phyloP scores from a whole-genome alignment of 2,888 invertebrate genomes.

The Nebria brevicollis region DNA sequence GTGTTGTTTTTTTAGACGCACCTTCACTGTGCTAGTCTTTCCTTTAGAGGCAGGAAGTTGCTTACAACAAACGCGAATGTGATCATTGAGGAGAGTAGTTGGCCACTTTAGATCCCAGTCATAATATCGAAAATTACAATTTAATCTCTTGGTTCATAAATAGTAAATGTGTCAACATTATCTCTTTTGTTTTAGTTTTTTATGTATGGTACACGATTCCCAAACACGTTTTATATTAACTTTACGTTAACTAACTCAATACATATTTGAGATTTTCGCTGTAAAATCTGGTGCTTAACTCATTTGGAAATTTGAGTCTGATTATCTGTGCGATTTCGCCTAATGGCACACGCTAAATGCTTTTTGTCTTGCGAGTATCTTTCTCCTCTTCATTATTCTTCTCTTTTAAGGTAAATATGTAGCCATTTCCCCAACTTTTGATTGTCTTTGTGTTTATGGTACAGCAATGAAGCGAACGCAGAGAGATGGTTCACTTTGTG shows the following conservation, averaged over 20 bases:
- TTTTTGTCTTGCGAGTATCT: background rate
- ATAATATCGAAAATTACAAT: slow-evolving; percentile 44
- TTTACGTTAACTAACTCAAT: too few species aligned
- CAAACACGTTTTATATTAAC: too few species aligned
- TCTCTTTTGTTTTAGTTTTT: background rate
- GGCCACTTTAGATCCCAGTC: slow-evolving; percentile 30
- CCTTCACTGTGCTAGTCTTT: slow-evolving; percentile 19
- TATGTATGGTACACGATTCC: background rate
- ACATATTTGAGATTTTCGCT: too few species aligned
- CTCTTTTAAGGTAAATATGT: background rate
- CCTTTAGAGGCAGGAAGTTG: background rate
- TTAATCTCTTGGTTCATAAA: slow-evolving; percentile 42
- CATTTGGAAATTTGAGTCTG: too few species aligned
- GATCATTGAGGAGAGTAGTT: background rate
- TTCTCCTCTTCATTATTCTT: slow-evolving; percentile 1
- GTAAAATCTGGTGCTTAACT: too few species aligned
- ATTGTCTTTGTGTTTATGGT: slow-evolving; percentile 14
- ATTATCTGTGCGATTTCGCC: too few species aligned
- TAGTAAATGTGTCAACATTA: slow-evolving; percentile 11
- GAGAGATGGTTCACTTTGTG: slow-evolving; percentile 29
- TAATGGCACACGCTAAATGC: background rate
- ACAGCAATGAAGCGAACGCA: slow-evolving; percentile 3
- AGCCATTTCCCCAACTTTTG: background rate
- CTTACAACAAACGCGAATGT: background rate
- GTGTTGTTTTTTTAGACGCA: slow-evolving; percentile 34